These are phyloP conservation scores for Pterocles orientalis DNA, from an alignment of 2,113 vertebrate genomes.

Conservation along the genomic window DNA sequence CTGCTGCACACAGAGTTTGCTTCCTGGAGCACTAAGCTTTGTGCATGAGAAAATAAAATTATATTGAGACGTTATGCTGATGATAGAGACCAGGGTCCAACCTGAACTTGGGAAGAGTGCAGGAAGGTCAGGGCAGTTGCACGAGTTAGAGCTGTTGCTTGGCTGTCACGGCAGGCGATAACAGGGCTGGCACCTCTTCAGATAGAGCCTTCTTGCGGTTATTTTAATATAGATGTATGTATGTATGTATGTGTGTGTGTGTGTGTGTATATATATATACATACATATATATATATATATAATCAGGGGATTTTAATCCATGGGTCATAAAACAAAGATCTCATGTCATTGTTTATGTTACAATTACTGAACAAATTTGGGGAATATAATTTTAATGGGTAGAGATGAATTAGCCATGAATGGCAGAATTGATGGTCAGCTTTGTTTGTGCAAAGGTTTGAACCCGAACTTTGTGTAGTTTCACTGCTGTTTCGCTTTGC, in stretches of 20 bases:
- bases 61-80: too few species aligned
- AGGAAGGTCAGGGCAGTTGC: too few species aligned
- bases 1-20: neutral
- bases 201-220: too few species aligned
- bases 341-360: neutral
- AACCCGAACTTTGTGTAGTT: neutral
- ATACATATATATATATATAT: too few species aligned
- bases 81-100: neutral
- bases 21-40: neutral
- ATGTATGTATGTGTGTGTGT: too few species aligned
- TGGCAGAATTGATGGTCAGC: neutral
- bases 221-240: neutral
- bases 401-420: neutral
- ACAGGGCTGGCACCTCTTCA: neutral
- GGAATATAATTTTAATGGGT: neutral
- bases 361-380: too few species aligned
- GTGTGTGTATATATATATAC: too few species aligned
- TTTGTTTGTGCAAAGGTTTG: neutral
- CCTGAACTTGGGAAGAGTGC: neutral
- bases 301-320: neutral
- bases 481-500: neutral
- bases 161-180: too few species aligned
- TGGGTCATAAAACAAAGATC: neutral
- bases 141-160: neutral
- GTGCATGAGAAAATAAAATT: neutral